Evolutionary conservation across 1,140 invertebrate species (phyloP).

Genomic region (Physella acuta): DNA sequence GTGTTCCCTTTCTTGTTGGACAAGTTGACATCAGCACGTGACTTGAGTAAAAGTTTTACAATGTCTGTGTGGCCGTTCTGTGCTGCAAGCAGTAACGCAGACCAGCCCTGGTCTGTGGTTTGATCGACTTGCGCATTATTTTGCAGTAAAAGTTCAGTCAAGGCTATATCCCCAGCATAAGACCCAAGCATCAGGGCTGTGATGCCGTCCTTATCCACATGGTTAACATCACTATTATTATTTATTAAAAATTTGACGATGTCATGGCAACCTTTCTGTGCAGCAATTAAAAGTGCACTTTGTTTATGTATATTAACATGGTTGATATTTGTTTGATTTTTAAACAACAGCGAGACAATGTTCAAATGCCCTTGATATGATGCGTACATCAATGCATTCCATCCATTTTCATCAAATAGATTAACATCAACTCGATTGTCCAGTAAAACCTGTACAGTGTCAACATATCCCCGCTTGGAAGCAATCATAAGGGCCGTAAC

Average conservation of each 20-base stretch:
- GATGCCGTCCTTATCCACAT: neutral
- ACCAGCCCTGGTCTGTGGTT: too few relatives aligned
- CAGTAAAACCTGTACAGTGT: neutral
- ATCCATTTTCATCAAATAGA: neutral
- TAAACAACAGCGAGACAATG: neutral
- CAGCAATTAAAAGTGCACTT: too few relatives aligned
- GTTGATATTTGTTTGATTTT: neutral
- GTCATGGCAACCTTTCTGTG: neutral
- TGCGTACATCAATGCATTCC: neutral
- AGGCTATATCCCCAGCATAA: too few relatives aligned
- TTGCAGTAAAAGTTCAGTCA: too few relatives aligned
- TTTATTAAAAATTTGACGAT: neutral
- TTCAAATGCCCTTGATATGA: neutral
- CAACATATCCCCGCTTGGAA: neutral
- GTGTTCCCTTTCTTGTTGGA: too few relatives aligned
- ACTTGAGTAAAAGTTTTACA: too few relatives aligned
- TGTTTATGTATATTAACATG: too few relatives aligned
- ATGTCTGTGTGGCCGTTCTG: too few relatives aligned
- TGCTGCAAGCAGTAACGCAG: too few relatives aligned
- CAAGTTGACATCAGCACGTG: too few relatives aligned
- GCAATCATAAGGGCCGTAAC: neutral
- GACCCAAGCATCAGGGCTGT: neutral
- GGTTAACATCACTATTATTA: neutral
- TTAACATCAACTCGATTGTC: neutral
- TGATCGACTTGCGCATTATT: too few relatives aligned